Evolutionary conservation across 2,113 vertebrate genomes (phyloP), one percentile per base, ranked within the genome.

Genomic region (Amphiprion percula): DNA sequence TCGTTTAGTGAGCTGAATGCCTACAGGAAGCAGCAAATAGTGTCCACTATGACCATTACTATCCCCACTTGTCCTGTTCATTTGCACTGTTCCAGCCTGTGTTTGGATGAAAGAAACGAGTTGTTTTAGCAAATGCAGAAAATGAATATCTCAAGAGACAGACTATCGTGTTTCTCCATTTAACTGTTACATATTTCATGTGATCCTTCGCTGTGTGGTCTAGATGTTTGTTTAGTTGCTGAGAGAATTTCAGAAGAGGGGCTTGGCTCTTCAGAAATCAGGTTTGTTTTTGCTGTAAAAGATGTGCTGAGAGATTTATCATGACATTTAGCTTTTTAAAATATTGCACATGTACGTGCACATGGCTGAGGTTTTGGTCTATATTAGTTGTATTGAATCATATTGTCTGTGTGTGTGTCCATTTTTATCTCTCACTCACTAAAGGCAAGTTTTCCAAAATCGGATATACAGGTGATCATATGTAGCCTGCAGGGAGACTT

Each of bases 151-250:
- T 85, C 23, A 47, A 50, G 62, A 85, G 88, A 74, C 78, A 53
- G 70, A 68, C 50, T 52, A 80, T 87, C 55, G 16, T 78, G 66
- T 84, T 83, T 77, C 49, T 41, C 56, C 50, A 79, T 80, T 84
- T 67, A 68, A 79, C 71, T 55, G 3, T 28, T 87, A 68, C 54
- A 83, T 87, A 77, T 91, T 90, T 91, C 23, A 86, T 88, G 77
- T 72, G 75, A 82, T 82, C 58, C 68, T 79, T 87, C 65, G 41
- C 66, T 33, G 68, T 54, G 72, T 58, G 62, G 56, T 70, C 56
- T 62, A 24, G 50, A 79, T 79, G 81, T 86, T 83, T 87, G 72
- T 83, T 80, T 76, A 46, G 68, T 53, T 68, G 56, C 79, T 47
- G 52, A 72, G 56, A 68, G 47, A 54, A 24, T 77, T 79, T 77